Evolutionary conservation across 1,140 invertebrate genomes (phyloP).

Genomic region (Drosophila sturtevanti): DNA sequence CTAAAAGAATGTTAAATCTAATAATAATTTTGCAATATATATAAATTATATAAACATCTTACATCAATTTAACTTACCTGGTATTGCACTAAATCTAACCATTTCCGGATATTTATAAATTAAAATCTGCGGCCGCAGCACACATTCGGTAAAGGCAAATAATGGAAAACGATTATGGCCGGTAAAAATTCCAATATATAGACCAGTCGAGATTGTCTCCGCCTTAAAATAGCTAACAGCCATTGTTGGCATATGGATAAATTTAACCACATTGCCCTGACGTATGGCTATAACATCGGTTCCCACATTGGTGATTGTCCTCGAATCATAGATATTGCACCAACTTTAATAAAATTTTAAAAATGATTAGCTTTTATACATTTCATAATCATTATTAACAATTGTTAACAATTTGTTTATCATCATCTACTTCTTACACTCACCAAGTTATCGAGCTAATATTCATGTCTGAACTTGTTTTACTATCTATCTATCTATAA

Average conservation of each 20-base stretch:
- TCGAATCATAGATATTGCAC: constrained; percentile 47
- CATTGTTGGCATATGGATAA: constrained; percentile 53
- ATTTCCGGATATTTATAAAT: constrained; percentile 71
- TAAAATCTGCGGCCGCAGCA: constrained; percentile 48
- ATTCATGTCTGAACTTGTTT: constrained; percentile 52
- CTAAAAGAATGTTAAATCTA: constrained; percentile 8
- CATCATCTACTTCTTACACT: not conserved
- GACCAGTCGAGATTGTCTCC: constrained; percentile 53
- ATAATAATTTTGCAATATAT: too few relatives aligned
- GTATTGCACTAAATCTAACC: constrained; percentile 41
- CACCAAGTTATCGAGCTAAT: constrained; percentile 58
- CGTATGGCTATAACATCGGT: constrained; percentile 59
- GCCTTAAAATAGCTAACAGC: constrained; percentile 52
- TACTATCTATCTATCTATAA: not conserved
- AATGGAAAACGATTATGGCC: constrained; percentile 71
- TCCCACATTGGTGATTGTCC: constrained; percentile 56
- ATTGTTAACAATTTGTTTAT: too few relatives aligned
- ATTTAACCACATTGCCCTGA: constrained; percentile 55
- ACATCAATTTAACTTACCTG: constrained; percentile 42
- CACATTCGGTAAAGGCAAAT: constrained; percentile 61
- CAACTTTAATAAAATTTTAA: constrained; percentile 30
- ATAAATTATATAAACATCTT: too few relatives aligned
- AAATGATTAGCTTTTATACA: too few relatives aligned
- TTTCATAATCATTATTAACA: too few relatives aligned
- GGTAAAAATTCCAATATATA: constrained; percentile 39